Base-by-base conservation (phyloP, 2,888 invertebrate species). In the Hirtodrosophila histrioides region DNA sequence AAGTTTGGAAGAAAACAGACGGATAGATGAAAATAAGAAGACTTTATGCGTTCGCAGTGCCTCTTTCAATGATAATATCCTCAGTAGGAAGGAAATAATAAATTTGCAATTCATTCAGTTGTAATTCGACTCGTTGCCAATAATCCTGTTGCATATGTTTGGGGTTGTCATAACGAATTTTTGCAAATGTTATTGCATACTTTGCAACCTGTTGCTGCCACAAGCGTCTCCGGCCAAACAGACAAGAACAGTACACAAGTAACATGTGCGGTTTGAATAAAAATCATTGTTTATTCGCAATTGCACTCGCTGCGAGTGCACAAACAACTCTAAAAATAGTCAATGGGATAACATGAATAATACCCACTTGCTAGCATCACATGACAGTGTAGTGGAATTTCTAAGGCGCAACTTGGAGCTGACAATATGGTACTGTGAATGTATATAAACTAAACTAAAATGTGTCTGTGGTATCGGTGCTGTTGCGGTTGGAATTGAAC, bases 381-480 rank as follows among this genome's bases (percentile, higher is more conserved):
- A 75, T 69, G 55, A 63, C 57, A 73, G 48, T 51, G 37, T 60
- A 56, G 37, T 60, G 53, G 63, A 63, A 60, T 41, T 57, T 57
- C 73, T 61, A 45, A 33, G 51, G 53, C 48, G 43, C 58, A 56
- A 63, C 51, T 48, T 63, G 40, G 31, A 66, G 54, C 55, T 55
- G 55, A 67, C 58, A 67, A 49, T 66, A 64, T 55, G 60, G 54
- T 65, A 66, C 46, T 51, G 45, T 36, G 36, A 54, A 58, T 65
- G 62, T 53, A 63, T 43, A 78, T 44, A 70, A 78, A 61, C 71
- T 66, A 74, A 76, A 66, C 80, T 81, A 69, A 67, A 69, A 49
- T 63, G 39, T 74, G 43, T 69, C 62, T 56, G 37, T 71, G 66
- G 50, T 60, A 64, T 56, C 56, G 55, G 27, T 45, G 23, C 65